A percentile compares a stretch with the other conserved stretches of the same genome.
Evolutionary conservation across 2,888 invertebrate genomes (phyloP).

Genomic region (Corbicula japonica): DNA sequence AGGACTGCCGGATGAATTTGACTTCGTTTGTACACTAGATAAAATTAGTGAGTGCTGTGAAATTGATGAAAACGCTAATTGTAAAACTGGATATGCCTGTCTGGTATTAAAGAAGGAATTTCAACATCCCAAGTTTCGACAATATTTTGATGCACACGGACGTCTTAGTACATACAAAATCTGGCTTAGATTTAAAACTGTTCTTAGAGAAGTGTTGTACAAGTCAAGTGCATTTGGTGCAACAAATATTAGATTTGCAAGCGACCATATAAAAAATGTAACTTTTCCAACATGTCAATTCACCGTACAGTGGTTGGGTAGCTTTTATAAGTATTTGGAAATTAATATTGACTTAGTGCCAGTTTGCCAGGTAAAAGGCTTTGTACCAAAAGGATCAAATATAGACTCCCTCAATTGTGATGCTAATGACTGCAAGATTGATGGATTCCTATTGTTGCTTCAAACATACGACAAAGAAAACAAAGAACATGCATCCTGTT

Average conservation of each 20-base stretch:
- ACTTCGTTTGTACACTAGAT: slow-evolving; percentile 12
- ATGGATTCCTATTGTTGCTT: slow-evolving; percentile 14
- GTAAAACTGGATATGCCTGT: not conserved
- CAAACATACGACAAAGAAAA: not conserved
- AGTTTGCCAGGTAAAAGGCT: slow-evolving; percentile 17
- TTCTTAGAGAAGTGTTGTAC: not conserved
- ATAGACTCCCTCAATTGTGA: not conserved
- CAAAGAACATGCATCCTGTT: not conserved
- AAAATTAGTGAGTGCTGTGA: not conserved
- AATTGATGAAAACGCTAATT: not conserved
- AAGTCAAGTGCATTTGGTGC: not conserved
- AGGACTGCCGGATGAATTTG: slow-evolving; percentile 22
- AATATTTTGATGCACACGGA: slow-evolving; percentile 5
- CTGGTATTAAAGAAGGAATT: slow-evolving; percentile 3
- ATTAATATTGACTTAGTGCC: slow-evolving; percentile 33
- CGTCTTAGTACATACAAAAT: not conserved
- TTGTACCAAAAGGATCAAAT: slow-evolving; percentile 5
- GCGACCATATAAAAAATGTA: not conserved
- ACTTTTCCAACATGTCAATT: slow-evolving; percentile 5
- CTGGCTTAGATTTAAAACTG: not conserved
- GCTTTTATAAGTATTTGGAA: slow-evolving; percentile 2
- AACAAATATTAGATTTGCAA: not conserved
- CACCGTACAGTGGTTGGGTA: slow-evolving; percentile 1
- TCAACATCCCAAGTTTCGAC: not conserved
- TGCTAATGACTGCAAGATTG: not conserved